These are phyloP conservation scores for Ochropacha duplaris DNA, from an alignment of 2,888 invertebrate genomes.

Conservation along the genomic window DNA sequence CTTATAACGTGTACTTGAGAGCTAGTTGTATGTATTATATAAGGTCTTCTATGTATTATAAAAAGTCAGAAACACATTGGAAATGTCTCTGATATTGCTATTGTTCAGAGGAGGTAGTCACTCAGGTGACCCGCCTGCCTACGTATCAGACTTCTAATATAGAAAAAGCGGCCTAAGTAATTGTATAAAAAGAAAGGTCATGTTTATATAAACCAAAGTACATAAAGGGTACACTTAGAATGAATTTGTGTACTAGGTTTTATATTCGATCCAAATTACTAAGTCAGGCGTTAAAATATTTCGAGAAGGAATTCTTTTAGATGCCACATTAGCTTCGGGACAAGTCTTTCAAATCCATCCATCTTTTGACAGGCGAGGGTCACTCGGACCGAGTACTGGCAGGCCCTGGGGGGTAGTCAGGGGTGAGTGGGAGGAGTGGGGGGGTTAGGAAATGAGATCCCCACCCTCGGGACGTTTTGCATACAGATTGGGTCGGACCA, in stretches of 20 bases:
- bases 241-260: neutral
- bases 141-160: too few species aligned
- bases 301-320: constrained; percentile 21
- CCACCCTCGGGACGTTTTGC: constrained; percentile 42
- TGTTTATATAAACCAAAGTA: too few species aligned
- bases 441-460: constrained; percentile 39
- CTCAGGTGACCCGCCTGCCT: too few species aligned
- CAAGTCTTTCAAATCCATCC: constrained; percentile 39
- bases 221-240: too few species aligned
- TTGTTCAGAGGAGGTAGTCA: too few species aligned
- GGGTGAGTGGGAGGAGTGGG: constrained; percentile 2
- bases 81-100: too few species aligned
- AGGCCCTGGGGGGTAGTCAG: neutral
- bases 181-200: too few species aligned
- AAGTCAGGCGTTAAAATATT: constrained; percentile 35
- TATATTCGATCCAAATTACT: constrained; percentile 11
- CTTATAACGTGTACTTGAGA: too few species aligned
- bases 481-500: constrained; percentile 44
- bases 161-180: too few species aligned
- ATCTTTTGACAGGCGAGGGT: constrained; percentile 38
- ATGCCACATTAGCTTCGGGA: neutral
- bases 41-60: too few species aligned
- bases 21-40: too few species aligned
- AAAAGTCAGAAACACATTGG: too few species aligned
- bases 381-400: constrained; percentile 32